These are phyloP conservation scores for Ephestia elutella DNA, from an alignment of 1,140 invertebrate species.

Conservation along the genomic window DNA sequence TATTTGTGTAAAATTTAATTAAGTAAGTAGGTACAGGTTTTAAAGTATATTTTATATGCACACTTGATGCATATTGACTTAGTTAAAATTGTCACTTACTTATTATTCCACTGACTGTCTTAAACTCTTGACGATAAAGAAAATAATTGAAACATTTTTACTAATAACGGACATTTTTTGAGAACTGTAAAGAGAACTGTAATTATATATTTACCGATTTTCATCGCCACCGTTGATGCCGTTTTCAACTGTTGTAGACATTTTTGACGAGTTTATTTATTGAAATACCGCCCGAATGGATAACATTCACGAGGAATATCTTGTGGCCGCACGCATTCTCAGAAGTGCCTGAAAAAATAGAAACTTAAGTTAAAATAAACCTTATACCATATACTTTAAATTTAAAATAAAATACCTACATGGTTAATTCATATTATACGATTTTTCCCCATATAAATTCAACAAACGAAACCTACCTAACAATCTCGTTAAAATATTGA, in stretches of 20 bases:
- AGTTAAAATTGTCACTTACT: not conserved
- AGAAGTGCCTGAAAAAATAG: constrained; percentile 3
- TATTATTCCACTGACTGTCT: too few relatives aligned
- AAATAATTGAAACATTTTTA: too few relatives aligned
- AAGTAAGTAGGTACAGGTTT: too few relatives aligned
- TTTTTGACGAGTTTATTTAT: constrained; percentile 23
- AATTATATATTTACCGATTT: constrained; percentile 31
- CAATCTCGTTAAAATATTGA: too few relatives aligned
- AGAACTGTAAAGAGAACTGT: not conserved
- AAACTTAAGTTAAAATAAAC: not conserved
- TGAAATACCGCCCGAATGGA: not conserved
- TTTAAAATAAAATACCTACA: not conserved
- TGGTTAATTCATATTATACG: not conserved
- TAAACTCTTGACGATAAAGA: too few relatives aligned
- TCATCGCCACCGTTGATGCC: constrained; percentile 40
- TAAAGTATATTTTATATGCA: too few relatives aligned
- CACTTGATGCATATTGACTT: not conserved
- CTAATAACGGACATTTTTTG: not conserved
- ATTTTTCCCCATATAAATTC: too few relatives aligned
- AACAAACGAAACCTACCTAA: too few relatives aligned
- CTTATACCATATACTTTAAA: not conserved
- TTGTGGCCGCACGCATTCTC: constrained; percentile 9
- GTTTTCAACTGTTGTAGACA: constrained; percentile 52
- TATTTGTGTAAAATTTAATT: too few relatives aligned
- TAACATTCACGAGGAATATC: constrained; percentile 16